Base-by-base conservation (phyloP, 2,113 vertebrate species). In the Sturnira hondurensis region DNA sequence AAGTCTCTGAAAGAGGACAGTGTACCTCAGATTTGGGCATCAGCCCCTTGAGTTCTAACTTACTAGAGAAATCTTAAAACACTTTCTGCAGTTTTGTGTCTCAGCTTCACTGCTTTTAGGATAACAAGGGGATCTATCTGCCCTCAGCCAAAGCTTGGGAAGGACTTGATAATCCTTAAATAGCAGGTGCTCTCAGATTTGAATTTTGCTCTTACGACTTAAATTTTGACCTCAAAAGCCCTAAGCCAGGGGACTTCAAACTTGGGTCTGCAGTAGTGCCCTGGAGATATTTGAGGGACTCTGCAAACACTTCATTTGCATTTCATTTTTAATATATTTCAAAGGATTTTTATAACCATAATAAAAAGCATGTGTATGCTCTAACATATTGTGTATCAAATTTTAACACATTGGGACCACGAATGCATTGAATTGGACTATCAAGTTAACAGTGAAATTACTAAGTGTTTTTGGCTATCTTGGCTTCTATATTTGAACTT, bases 381-480 rank as follows among this genome's bases (percentile, higher is more conserved):
- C 91, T 50, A 78, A 78, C 15, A 12, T 19, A 15, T 84, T 82
- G 26, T 6, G 15, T n/a, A 43, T 61, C 47, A 77, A 90, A 81
- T 90, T 93, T 91, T 89, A 78, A 86, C 52, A 74, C 50, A 38
- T 38, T 80, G 17, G 28, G 19, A 73, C 24, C 70, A 81, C 70
- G 14, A 36, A 31, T 10, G 0, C 36, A 22, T 81, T 95, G 65
- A 87, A 58, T 81, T 85, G 10, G n/a, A 87, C 80, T 74, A 7
- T 78, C 61, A 73, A 54, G 52, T 84, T 94, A 95, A 89, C 36
- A 65, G 93, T 71, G 76, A 96, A 85, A 84, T 88, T 67, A 17
- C 50, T 52, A 56, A 91, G 54, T 52, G 38, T 73, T 83, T 92
- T 91, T 13, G 77, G 26, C 43, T 92, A 5, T 88, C 77, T 96